phyloP scores from a whole-genome alignment of 1,140 invertebrate genomes.

The Drosophila neocordata region DNA sequence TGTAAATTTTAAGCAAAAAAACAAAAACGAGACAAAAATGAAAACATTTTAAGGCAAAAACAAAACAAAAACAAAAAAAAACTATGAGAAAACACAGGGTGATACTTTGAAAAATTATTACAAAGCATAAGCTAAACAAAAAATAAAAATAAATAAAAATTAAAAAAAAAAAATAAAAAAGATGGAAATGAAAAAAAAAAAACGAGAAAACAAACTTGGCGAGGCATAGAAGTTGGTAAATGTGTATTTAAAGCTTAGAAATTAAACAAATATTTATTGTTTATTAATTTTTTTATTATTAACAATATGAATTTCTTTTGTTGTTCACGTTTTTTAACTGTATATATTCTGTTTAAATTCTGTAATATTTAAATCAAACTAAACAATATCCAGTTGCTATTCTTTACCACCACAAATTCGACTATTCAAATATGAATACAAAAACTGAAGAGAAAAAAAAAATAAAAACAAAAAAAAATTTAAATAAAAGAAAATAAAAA shows the following conservation, averaged over 20 bases:
- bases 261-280: constrained; percentile 34
- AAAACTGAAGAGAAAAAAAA: constrained; percentile 45
- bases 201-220: constrained; percentile 52
- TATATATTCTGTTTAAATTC: constrained; percentile 47
- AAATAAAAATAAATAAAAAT: constrained; percentile 20
- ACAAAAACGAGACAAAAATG: constrained; percentile 17
- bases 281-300: constrained; percentile 31
- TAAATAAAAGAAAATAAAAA: constrained; percentile 45
- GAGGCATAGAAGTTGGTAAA: constrained; percentile 68
- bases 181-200: constrained; percentile 43
- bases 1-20: constrained; percentile 73
- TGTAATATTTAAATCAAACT: constrained; percentile 32
- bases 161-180: constrained; percentile 50
- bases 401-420: constrained; percentile 30
- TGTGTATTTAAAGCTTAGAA: constrained; percentile 67
- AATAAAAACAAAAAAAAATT: constrained; percentile 17
- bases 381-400: constrained; percentile 36
- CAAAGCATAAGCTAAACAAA: constrained; percentile 66
- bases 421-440: constrained; percentile 57
- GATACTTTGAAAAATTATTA: constrained; percentile 82
- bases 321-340: constrained; percentile 17
- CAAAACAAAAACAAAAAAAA: constrained; percentile 53
- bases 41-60: constrained; percentile 60
- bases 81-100: constrained; percentile 82
- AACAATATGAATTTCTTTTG: constrained; percentile 22